Conservation (phyloP, 2,113 vertebrate genomes). For the Dicentrarchus labrax region DNA sequence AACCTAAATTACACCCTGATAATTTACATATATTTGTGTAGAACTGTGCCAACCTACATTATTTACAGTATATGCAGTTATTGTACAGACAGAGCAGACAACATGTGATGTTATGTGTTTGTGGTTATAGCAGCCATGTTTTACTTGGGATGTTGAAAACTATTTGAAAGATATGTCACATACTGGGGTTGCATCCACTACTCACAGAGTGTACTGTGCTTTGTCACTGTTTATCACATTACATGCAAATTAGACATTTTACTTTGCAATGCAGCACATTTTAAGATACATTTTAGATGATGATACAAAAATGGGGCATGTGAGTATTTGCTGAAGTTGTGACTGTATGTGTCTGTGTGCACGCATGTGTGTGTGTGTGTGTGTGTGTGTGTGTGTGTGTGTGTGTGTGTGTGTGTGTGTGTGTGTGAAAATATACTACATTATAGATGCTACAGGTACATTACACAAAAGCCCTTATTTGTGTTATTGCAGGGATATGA, state of each 20-base stretch:
- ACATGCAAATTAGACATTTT: neutral
- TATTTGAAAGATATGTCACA: neutral
- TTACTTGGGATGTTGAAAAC: neutral
- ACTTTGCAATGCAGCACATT: neutral
- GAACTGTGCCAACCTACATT: neutral
- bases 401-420: neutral
- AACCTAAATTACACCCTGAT: neutral
- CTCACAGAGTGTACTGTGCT: neutral
- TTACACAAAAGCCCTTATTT: neutral
- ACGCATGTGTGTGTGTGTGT: neutral
- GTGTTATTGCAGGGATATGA: constrained; percentile 90
- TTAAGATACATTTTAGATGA: neutral
- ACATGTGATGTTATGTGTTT: neutral
- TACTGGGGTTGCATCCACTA: neutral
- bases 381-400: neutral
- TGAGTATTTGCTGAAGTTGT: neutral
- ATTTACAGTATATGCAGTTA: neutral
- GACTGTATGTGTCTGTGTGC: neutral
- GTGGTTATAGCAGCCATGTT: neutral
- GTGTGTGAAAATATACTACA: neutral
- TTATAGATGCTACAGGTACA: neutral
- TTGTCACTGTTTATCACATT: neutral
- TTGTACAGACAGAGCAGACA: neutral
- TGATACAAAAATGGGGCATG: neutral
- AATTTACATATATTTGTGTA: neutral